These are phyloP conservation scores for Nycticryphes semicollaris DNA, from an alignment of 2,113 vertebrate genomes.

Conservation along the genomic window DNA sequence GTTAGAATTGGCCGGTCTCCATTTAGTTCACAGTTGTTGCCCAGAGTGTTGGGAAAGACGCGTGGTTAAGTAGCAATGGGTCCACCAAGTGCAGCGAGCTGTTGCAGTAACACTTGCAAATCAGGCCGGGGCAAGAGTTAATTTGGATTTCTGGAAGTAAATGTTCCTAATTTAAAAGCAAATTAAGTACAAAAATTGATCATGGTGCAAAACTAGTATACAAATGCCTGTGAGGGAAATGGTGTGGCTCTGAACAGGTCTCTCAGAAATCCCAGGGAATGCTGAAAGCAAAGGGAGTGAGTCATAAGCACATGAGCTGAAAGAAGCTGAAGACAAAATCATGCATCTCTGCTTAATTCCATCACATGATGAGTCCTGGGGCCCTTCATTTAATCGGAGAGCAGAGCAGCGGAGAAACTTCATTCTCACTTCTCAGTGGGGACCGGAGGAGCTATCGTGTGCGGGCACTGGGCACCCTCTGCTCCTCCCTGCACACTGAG, in stretches of 20 bases:
- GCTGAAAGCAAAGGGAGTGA: slow-evolving; percentile 71
- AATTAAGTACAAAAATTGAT: slow-evolving; percentile 35
- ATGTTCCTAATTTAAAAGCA: slow-evolving; percentile 74
- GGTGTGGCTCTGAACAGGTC: slow-evolving; percentile 45
- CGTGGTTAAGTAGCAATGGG: neutral
- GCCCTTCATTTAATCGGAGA: slow-evolving; percentile 68
- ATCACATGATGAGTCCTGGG: slow-evolving; percentile 81
- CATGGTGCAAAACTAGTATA: neutral
- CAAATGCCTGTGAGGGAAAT: slow-evolving; percentile 41
- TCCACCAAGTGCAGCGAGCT: neutral
- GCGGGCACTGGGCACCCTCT: neutral
- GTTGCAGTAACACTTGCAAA: slow-evolving; percentile 6
- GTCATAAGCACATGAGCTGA: slow-evolving; percentile 82
- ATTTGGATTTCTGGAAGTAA: slow-evolving; percentile 68
- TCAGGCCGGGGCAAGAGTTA: slow-evolving; percentile 10
- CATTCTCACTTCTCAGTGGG: neutral
- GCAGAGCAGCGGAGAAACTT: slow-evolving; percentile 9
- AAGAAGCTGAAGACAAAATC: slow-evolving; percentile 73
- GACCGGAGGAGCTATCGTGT: neutral
- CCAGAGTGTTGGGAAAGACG: neutral
- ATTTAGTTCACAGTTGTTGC: neutral
- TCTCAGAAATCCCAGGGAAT: slow-evolving; percentile 48
- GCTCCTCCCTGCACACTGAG: rapidly evolving
- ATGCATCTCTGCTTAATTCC: slow-evolving; percentile 77
- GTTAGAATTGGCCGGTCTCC: neutral